Evolutionary conservation across 92 coral and sea anemone genomes (phyloP).

Genomic region (Bergia sp.): DNA sequence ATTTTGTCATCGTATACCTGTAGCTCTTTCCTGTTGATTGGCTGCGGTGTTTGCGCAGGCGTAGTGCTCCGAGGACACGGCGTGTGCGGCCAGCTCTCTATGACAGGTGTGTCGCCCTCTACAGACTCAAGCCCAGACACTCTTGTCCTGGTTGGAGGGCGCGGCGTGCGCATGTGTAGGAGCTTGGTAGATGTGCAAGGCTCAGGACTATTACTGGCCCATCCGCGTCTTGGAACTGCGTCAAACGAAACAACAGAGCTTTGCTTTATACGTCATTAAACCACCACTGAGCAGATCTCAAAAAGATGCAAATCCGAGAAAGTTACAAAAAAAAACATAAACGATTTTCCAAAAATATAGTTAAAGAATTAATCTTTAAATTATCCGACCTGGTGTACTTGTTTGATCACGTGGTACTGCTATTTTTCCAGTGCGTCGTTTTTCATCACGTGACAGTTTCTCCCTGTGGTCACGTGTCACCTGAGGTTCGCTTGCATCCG

Average conservation of each 20-base stretch:
- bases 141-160: conserved; percentile 46
- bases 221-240: conserved; percentile 75
- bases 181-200: conserved; percentile 77
- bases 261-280: background rate
- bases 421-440: conserved; percentile 2
- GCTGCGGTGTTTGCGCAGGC: conserved; percentile 56
- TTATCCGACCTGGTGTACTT: conserved; percentile 20
- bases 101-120: conserved; percentile 54
- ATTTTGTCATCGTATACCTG: conserved; percentile 3
- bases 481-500: background rate
- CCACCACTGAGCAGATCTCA: background rate
- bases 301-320: background rate
- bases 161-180: conserved; percentile 71
- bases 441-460: background rate
- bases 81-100: conserved; percentile 60
- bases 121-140: conserved; percentile 55
- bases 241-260: background rate
- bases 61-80: conserved; percentile 84
- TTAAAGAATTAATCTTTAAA: too few relatives aligned
- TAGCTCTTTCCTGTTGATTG: conserved; percentile 64
- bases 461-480: background rate
- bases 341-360: too few relatives aligned
- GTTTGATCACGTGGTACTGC: conserved; percentile 29
- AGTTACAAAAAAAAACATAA: too few relatives aligned
- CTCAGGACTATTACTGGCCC: conserved; percentile 83